Evolutionary conservation across 2,113 vertebrate species (phyloP).

Genomic region (Caloenas nicobarica): DNA sequence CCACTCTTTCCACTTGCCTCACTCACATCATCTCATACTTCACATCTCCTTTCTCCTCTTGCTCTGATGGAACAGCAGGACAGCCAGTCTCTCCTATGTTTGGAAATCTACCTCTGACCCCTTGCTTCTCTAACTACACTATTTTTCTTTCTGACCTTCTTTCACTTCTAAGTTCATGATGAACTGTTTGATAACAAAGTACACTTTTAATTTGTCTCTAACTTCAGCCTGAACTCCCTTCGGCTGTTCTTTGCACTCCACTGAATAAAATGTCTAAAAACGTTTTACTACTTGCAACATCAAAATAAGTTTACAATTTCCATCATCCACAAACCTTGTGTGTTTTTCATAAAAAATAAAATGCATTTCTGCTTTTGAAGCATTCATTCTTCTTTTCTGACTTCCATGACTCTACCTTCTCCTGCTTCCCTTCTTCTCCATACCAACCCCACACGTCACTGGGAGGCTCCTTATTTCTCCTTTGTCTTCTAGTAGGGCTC

Average conservation of each 20-base stretch:
- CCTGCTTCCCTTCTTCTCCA: not conserved
- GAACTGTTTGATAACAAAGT: not conserved
- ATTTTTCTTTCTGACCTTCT: not conserved
- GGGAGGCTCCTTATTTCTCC: not conserved
- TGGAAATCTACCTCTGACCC: not conserved
- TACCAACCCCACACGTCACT: not conserved
- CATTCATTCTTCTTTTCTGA: not conserved
- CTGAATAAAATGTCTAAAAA: not conserved
- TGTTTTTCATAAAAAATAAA: not conserved
- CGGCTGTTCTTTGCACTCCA: not conserved
- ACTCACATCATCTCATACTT: not conserved
- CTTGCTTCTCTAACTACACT: not conserved
- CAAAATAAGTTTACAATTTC: not conserved
- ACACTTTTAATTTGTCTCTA: not conserved
- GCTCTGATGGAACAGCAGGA: not conserved
- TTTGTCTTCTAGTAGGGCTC: not conserved
- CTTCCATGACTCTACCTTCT: not conserved
- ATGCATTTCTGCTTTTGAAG: not conserved
- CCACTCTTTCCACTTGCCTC: not conserved
- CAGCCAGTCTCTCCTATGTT: not conserved
- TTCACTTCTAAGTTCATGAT: not conserved
- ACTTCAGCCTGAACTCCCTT: not conserved
- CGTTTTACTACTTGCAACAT: not conserved
- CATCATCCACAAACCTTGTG: not conserved
- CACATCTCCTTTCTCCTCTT: not conserved